These are phyloP conservation scores for Sycobia sp. DNA, from an alignment of 1,140 invertebrate species.

Conservation along the genomic window DNA sequence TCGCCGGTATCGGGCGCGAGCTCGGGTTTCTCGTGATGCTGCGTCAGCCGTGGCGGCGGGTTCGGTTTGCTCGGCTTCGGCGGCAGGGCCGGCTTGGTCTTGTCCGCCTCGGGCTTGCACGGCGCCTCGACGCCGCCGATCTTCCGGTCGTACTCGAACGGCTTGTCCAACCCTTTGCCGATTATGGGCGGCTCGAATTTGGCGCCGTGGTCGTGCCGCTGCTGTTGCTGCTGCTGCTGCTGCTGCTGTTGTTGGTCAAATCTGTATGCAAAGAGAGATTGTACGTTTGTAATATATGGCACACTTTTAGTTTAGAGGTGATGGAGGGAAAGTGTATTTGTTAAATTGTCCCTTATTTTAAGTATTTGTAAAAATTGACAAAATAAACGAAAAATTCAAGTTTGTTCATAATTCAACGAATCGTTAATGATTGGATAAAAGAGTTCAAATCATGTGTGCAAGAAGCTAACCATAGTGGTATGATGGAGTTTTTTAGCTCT, in stretches of 20 bases:
- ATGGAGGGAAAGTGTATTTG: no score
- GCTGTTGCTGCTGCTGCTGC: slow-evolving; percentile 53
- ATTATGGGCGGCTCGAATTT: slow-evolving; percentile 42
- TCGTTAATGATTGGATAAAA: no score
- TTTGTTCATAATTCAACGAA: no score
- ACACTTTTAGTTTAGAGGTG: no score
- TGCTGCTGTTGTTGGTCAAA: slow-evolving; percentile 36
- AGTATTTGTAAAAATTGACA: no score
- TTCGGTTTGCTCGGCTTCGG: slow-evolving; percentile 59
- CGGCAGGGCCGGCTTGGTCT: slow-evolving; percentile 56
- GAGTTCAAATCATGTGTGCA: no score
- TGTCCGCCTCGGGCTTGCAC: slow-evolving; percentile 46
- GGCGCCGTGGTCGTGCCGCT: slow-evolving; percentile 50
- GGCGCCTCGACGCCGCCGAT: slow-evolving; percentile 35
- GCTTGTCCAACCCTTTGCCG: slow-evolving; percentile 39
- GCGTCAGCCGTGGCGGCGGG: slow-evolving; percentile 56
- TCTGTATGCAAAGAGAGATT: no score
- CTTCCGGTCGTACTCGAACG: slow-evolving; percentile 51
- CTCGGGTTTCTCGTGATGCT: slow-evolving; percentile 57
- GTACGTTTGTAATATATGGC: no score
- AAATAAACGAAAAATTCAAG: no score
- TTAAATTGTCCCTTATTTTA: no score
- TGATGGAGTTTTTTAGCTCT: no score
- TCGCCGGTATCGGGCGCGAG: slow-evolving; percentile 38
- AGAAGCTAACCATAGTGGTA: no score